Percentiles rank a stretch among this genome's conserved stretches.
phyloP scores from a whole-genome alignment of 92 coral and sea anemone species.

The Parazoanthus atlanticus region DNA sequence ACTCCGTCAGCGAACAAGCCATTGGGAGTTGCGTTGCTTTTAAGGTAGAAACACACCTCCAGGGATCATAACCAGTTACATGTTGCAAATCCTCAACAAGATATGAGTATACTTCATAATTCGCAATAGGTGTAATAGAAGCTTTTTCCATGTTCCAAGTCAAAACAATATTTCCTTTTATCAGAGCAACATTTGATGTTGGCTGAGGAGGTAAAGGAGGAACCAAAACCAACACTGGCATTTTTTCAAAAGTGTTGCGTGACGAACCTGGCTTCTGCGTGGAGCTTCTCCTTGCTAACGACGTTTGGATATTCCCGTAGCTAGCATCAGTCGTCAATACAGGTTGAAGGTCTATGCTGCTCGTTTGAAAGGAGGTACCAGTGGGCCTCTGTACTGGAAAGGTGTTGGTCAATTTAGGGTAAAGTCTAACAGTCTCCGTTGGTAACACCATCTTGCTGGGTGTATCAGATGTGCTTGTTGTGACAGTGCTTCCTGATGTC shows the following conservation, averaged over 20 bases:
- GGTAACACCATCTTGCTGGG: background rate
- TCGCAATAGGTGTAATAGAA: conserved; percentile 1
- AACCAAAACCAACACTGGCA: background rate
- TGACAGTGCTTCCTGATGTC: background rate
- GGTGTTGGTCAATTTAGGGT: background rate
- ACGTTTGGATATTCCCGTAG: background rate
- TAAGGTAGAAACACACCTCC: conserved; percentile 4
- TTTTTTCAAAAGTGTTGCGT: background rate
- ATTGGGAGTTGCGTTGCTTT: conserved; percentile 5
- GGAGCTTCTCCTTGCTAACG: too few species aligned
- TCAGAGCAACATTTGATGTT: background rate
- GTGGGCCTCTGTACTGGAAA: background rate
- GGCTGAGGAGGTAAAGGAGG: background rate
- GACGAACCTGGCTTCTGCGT: background rate
- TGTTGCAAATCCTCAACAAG: background rate
- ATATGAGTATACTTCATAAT: background rate
- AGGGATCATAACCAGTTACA: background rate
- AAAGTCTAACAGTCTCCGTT: background rate
- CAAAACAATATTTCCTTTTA: conserved; percentile 11
- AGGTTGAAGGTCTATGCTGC: background rate
- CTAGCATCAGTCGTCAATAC: background rate
- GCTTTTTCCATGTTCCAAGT: background rate
- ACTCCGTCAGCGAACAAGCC: conserved; percentile 7
- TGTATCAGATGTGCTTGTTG: background rate
- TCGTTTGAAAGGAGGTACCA: background rate